Percentiles rank a stretch among this genome's conserved stretches.
These are phyloP conservation scores for Phragmatobia fuliginosa DNA, from an alignment of 2,888 invertebrate genomes.

Conservation along the genomic window DNA sequence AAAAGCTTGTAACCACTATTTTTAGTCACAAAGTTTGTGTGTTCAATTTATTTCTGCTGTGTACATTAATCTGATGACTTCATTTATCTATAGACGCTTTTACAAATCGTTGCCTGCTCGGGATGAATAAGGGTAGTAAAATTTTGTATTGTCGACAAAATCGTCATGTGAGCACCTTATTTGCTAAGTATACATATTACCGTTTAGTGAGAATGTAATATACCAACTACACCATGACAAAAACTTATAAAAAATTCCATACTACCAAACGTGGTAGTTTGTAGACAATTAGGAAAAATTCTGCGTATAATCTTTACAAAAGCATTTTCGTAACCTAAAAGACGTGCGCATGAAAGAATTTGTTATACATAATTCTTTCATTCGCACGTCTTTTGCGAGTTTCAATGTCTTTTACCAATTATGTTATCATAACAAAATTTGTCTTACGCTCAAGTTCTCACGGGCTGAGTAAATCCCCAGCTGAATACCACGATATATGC, in stretches of 20 bases:
- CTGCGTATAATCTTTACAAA: not conserved
- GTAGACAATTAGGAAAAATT: too few relatives aligned
- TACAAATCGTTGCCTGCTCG: not conserved
- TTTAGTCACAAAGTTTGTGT: not conserved
- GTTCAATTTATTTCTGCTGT: not conserved
- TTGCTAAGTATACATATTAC: not conserved
- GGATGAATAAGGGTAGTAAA: too few relatives aligned
- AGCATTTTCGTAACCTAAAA: not conserved
- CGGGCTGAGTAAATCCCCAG: slow-evolving; percentile 4
- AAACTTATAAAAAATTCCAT: not conserved
- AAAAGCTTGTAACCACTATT: not conserved
- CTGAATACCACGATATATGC: slow-evolving; percentile 1
- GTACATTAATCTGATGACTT: not conserved
- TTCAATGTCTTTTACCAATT: slow-evolving; percentile 11
- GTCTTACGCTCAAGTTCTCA: slow-evolving; percentile 11
- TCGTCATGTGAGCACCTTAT: not conserved
- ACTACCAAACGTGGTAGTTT: too few relatives aligned
- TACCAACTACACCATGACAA: not conserved
- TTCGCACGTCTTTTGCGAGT: not conserved
- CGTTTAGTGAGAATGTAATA: not conserved
- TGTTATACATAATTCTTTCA: not conserved
- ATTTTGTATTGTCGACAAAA: too few relatives aligned
- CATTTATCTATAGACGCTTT: not conserved
- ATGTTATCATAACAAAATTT: slow-evolving; percentile 15
- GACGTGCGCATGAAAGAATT: not conserved